Percentiles rank a stretch among this genome's conserved stretches.
phyloP scores from a whole-genome alignment of 2,797 vertebrate species.

The Brachyrhaphis roseni region DNA sequence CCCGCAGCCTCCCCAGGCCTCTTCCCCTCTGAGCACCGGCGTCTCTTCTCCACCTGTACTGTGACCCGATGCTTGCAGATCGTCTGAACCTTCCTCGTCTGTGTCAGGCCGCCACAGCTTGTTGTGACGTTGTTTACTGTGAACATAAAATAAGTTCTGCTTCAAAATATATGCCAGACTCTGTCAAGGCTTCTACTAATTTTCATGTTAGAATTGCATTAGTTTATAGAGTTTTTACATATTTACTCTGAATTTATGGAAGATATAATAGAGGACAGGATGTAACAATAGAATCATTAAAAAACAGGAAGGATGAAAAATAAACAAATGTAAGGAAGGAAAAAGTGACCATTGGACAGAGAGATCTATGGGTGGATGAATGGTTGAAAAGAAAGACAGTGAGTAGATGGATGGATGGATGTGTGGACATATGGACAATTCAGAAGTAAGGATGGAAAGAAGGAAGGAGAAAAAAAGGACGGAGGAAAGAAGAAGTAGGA shows the following conservation, averaged over 20 bases:
- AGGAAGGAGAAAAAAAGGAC: not conserved
- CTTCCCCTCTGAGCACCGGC: constrained; percentile 66
- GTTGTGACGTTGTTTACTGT: constrained; percentile 96
- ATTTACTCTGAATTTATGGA: not conserved
- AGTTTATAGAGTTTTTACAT: not conserved
- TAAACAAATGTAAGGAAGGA: not conserved
- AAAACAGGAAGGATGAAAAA: not conserved
- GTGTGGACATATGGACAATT: too few species aligned
- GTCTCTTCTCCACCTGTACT: constrained; percentile 73
- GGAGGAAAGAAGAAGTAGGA: not conserved
- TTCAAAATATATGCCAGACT: not conserved
- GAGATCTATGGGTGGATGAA: not conserved
- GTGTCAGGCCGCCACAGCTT: constrained; percentile 92
- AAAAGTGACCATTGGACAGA: not conserved
- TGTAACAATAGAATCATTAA: not conserved
- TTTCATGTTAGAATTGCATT: not conserved
- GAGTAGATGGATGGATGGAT: not conserved
- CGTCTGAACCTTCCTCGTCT: constrained; percentile 81
- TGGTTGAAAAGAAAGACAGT: not conserved
- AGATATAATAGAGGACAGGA: not conserved
- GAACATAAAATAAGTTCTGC: not conserved
- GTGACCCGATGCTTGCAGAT: constrained; percentile 67
- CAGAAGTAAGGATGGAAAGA: not conserved
- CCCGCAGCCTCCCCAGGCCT: constrained; percentile 74
- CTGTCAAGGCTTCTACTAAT: not conserved